A percentile compares a stretch with the other conserved stretches of the same genome.
These are phyloP conservation scores for Sisyra nigra DNA, from an alignment of 2,888 invertebrate genomes.

Conservation along the genomic window DNA sequence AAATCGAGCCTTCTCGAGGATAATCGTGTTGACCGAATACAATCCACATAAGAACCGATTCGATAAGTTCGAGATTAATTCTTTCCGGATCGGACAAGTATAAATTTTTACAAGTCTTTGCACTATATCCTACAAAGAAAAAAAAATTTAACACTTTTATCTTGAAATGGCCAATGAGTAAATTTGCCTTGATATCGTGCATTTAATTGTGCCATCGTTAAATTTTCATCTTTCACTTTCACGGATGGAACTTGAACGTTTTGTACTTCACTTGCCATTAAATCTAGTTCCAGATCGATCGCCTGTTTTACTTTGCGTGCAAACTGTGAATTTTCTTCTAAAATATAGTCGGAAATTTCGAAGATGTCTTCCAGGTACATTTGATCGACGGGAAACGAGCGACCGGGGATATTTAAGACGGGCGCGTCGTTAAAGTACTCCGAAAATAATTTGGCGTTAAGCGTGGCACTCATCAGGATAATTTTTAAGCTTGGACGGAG, in stretches of 20 bases:
- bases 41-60: constrained; percentile 51
- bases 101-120: constrained; percentile 51
- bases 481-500: constrained; percentile 61
- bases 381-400: constrained; percentile 73
- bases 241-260: constrained; percentile 37
- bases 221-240: constrained; percentile 51
- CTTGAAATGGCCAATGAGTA: not conserved
- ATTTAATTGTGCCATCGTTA: constrained; percentile 47
- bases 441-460: constrained; percentile 73
- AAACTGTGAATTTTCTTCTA: constrained; percentile 44
- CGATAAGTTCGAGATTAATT: constrained; percentile 63
- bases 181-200: constrained; percentile 42
- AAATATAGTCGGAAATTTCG: constrained; percentile 40
- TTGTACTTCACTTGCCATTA: constrained; percentile 44
- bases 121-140: constrained; percentile 31
- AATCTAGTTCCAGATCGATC: constrained; percentile 36
- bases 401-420: constrained; percentile 63
- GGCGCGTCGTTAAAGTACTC: constrained; percentile 69
- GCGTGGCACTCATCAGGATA: constrained; percentile 85
- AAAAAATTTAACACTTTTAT: not conserved
- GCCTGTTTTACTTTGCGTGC: constrained; percentile 46
- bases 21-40: constrained; percentile 50
- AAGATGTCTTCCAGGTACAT: constrained; percentile 68
- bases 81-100: constrained; percentile 61
- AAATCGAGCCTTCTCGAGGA: constrained; percentile 55